Conservation (phyloP, 2,797 vertebrate species). For the Ctenosaura bakeri region DNA sequence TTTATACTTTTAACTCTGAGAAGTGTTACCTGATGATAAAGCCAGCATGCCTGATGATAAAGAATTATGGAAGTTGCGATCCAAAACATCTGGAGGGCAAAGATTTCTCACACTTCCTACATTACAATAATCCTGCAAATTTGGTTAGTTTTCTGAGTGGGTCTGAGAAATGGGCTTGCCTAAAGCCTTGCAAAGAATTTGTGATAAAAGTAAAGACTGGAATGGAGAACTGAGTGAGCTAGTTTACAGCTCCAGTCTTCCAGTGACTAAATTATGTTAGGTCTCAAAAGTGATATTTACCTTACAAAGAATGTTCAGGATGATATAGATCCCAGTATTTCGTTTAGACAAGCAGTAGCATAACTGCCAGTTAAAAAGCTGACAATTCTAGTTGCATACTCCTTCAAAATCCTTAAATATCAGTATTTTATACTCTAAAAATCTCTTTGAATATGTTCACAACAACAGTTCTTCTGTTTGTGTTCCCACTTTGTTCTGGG, state of each 20-base stretch:
- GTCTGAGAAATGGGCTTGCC: not conserved
- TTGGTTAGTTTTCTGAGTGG: not conserved
- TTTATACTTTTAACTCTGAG: not conserved
- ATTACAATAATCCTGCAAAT: not conserved
- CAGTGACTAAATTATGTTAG: not conserved
- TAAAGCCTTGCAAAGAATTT: not conserved
- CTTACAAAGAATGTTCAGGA: not conserved
- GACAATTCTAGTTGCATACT: not conserved
- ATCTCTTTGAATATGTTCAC: not conserved
- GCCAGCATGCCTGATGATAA: not conserved
- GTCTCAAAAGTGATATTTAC: not conserved
- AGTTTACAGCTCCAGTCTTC: not conserved
- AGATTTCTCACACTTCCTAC: not conserved
- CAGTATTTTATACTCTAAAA: not conserved
- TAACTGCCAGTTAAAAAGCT: not conserved
- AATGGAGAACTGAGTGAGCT: not conserved
- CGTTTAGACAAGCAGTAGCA: not conserved
- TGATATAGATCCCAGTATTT: not conserved
- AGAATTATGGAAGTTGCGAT: not conserved
- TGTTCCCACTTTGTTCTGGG: not conserved
- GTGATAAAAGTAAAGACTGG: too few species aligned
- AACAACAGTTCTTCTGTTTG: too few species aligned
- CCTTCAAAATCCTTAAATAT: not conserved
- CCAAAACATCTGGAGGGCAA: not conserved
- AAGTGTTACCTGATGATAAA: not conserved